Base-by-base conservation (phyloP, 2,888 invertebrate species). In the Chesias legatella region DNA sequence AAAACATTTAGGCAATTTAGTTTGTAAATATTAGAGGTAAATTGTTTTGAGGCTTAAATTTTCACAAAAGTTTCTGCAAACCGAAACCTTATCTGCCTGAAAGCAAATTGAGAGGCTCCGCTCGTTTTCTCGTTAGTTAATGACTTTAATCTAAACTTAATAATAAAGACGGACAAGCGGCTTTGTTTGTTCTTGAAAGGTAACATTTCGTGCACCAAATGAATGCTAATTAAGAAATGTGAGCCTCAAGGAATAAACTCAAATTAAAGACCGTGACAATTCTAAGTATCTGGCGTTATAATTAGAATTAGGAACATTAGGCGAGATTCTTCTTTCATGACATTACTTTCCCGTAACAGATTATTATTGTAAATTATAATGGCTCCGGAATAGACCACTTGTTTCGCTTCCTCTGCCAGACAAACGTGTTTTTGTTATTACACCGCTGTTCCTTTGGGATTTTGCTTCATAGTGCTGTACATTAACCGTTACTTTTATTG, bases 71-170 rank as follows among this genome's bases (percentile, higher is more conserved):
- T 66, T 71, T 67, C 54, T 51, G 51, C 63, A 63, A 75, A 76
- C 56, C 56, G 50, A 58, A 72, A 73, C 69, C 63, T 63, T 68
- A 68, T 67, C 63, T 58, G 67, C 56, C 60, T 65, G 56, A 66
- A 69, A 67, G 65, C 60, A 73, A 79, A 76, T 75, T 73, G 67
- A 73, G 68, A 73, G 63, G 57, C 60, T 54, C 60, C 63, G 64
- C 67, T 76, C 68, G 66, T 79, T 81, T 77, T 75, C 73, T 75
- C 63, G 65, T 78, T 73, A 78, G 68, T 68, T 81, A 79, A 82
- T 76, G 78, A 74, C 78, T 83, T 79, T 79, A 80, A 85, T 84
- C 84, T 79, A 69, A 81, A 83, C 76, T 79, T 79, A 73, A 77
- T 81, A 81, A 84, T 79, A 80, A 79, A 79, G 78, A 82, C 67